Base-by-base conservation (phyloP, 2,113 vertebrate genomes). In the Lampris incognitus region DNA sequence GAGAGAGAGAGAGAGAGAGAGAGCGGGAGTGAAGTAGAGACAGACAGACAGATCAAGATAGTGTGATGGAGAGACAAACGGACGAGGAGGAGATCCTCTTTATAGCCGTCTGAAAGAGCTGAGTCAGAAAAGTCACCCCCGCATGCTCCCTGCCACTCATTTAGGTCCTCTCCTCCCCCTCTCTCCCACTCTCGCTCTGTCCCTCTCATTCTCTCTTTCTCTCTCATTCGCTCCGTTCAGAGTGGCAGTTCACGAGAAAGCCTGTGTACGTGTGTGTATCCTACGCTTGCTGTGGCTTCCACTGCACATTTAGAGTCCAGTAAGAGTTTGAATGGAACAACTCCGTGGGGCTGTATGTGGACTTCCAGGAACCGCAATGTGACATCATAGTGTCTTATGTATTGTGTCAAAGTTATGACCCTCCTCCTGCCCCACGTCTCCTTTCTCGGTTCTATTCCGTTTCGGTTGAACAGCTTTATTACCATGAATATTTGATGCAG, bases 91-190 rank as follows among this genome's bases (percentile, higher is more conserved):
- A 78, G 86, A 70, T 83, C 81, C 90, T 78, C 82, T 87, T 91
- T 83, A 92, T 92, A 89, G 51, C 85, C 52, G 81, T 80, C 84
- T 82, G 79, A 80, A 85, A 95, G 79, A 75, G 69, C 73, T 84
- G 87, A 72, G 76, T 75, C 76, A 70, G 37, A 50, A 62, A 5
- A 24, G 24, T 24, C 24, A 24, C 24, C 24, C 24, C 24, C 24
- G 24, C 24, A 24, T 24, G 24, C 24, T 24, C 24, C 24, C 24
- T 24, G 24, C 69, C 39, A 80, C 10, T 91, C 89, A 85, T 85
- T 76, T 50, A 87, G 66, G 82, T 52, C 67, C 72, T 84, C 65
- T 63, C 74, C 67, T 61, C 75, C 70, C 66, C 38, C 67, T 42
- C 38, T 41, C 67, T 73, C 44, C 68, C 48, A 57, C 38, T 62